A percentile compares a stretch with the other conserved stretches of the same genome.
These are phyloP conservation scores for Parapsyche elsis DNA, from an alignment of 1,140 invertebrate genomes.

Conservation along the genomic window DNA sequence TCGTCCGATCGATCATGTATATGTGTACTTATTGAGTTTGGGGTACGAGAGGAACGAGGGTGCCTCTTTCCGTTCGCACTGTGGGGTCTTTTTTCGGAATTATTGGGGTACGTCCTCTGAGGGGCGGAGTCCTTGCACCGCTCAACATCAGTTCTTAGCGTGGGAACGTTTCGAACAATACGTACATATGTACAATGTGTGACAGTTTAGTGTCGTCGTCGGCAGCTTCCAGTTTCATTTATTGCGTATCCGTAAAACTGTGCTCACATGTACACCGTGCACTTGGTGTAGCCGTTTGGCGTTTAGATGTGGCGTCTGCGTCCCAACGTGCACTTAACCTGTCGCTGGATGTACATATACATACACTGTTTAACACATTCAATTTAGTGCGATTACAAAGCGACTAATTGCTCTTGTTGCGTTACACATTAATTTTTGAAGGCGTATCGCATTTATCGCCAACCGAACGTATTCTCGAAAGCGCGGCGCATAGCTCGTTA, in stretches of 20 bases:
- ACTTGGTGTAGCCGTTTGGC: too few species aligned
- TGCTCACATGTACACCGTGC: too few species aligned
- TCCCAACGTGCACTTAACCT: too few species aligned
- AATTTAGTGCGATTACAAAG: neutral
- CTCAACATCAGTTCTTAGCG: neutral
- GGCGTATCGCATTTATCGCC: neutral
- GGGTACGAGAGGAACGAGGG: neutral
- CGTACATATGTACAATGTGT: neutral
- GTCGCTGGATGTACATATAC: too few species aligned
- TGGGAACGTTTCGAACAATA: neutral
- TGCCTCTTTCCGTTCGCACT: neutral
- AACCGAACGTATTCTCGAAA: neutral
- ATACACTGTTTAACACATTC: too few species aligned
- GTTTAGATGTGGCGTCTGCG: too few species aligned
- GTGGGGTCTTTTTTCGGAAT: constrained; percentile 4
- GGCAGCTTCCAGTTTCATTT: neutral
- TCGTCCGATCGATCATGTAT: neutral
- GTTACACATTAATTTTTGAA: neutral
- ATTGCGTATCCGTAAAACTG: too few species aligned
- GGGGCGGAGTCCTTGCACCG: neutral
- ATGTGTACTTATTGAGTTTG: neutral
- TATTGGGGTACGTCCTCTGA: neutral
- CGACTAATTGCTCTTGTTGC: constrained; percentile 8
- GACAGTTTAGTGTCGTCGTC: neutral
- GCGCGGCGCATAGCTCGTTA: constrained; percentile 17